These are phyloP conservation scores for Onchidella celtica DNA, from an alignment of 2,888 invertebrate species.

Conservation along the genomic window DNA sequence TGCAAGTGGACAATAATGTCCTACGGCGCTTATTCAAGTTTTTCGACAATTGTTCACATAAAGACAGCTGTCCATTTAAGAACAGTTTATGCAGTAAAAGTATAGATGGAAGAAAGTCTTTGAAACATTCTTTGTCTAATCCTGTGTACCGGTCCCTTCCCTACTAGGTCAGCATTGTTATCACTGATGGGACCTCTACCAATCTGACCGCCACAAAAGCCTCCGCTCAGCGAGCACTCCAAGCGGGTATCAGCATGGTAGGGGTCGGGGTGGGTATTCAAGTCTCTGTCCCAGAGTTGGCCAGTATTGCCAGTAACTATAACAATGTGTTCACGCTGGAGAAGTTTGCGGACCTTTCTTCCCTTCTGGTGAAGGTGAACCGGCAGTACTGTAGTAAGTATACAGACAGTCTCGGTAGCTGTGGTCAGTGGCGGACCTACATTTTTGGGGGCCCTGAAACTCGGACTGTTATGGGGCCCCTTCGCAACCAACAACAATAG, in stretches of 20 bases:
- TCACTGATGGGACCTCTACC: slow-evolving; percentile 3
- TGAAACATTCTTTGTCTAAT: not conserved
- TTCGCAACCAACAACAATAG: too few species aligned
- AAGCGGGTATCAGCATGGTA: slow-evolving; percentile 13
- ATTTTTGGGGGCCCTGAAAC: too few species aligned
- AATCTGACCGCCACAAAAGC: not conserved
- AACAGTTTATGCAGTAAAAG: too few species aligned
- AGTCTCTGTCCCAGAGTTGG: not conserved
- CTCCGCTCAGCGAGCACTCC: not conserved
- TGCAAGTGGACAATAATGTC: too few species aligned
- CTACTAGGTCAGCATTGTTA: slow-evolving; percentile 7
- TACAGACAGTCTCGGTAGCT: not conserved
- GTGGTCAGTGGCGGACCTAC: too few species aligned
- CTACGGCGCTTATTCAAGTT: too few species aligned
- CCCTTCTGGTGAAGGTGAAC: not conserved
- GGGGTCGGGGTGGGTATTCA: slow-evolving; percentile 1
- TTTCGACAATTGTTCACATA: too few species aligned
- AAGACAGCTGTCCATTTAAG: too few species aligned
- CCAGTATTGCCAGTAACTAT: not conserved
- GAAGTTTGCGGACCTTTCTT: not conserved
- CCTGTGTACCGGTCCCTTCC: not conserved
- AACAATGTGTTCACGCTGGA: not conserved
- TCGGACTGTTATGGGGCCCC: too few species aligned
- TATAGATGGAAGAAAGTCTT: too few species aligned
- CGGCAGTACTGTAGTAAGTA: not conserved